Evolutionary conservation across 2,888 invertebrate genomes (phyloP), one percentile per base, ranked within the genome.

Genomic region (Tiliacea aurago): DNA sequence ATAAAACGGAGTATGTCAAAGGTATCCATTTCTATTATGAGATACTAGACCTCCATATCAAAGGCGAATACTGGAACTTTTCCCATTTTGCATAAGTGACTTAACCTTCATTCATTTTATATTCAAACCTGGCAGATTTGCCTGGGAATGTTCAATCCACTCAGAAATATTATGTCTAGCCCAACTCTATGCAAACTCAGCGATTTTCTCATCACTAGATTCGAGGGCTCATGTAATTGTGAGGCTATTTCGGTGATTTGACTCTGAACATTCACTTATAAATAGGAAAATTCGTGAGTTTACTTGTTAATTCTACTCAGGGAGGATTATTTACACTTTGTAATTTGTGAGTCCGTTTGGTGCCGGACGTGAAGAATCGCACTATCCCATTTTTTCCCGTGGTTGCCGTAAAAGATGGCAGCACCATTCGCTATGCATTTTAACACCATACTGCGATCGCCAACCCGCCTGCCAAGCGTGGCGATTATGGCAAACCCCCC

Each of bases 51-150:
- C 73, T 86, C 51, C 83, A 83, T 86, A 90, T 86, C 84, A 89
- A 86, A 90, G 84, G 72, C 63, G 81, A 84, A 84, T 84, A 84
- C 78, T 70, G 78, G 71, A 91, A 91, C 85, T 91, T 91, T 90
- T 85, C 87, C 87, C 89, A 93, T 93, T 28, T 91, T 91, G 86
- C 91, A 91, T 93, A 92, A 92, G 91, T 91, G 89, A 90, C 88
- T 90, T 91, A 90, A 91, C 90, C 90, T 91, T 89, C 87, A 85
- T 90, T 90, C 88, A 88, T 89, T 91, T 91, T 89, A 91, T 90
- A 91, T 91, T 91, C 91, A 89, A 90, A 89, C 90, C 87, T 85
- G 87, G 87, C 87, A 88, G 87, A 86, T 89, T 88, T 86, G 87
- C 87, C 84, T 84, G 82, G 68, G 64, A 90, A 90, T 86, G 84